Conservation (phyloP, 2,888 invertebrate genomes). For the Eubasilissa splendida region DNA sequence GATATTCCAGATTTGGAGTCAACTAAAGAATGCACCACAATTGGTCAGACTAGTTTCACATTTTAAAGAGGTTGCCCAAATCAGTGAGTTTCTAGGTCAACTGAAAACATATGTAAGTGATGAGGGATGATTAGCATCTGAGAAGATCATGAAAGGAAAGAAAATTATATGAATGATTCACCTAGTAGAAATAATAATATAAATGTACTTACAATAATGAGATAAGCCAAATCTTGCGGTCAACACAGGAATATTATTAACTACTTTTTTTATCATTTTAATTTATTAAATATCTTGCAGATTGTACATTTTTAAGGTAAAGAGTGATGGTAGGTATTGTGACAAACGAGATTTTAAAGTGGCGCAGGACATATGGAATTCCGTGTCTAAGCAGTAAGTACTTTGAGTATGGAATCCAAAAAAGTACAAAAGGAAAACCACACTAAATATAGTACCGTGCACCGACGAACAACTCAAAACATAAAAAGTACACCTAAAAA, state of each 20-base stretch:
- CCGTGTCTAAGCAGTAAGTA: not conserved
- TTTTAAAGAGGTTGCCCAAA: conserved; percentile 20
- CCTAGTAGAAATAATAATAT: not conserved
- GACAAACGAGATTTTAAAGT: conserved; percentile 22
- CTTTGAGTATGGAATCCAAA: conserved; percentile 37
- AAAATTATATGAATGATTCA: not conserved
- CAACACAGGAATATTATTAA: conserved; percentile 8
- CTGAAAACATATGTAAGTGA: conserved; percentile 1
- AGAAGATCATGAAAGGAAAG: not conserved
- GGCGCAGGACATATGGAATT: conserved; percentile 28
- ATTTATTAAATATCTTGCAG: not conserved
- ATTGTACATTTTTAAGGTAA: not conserved
- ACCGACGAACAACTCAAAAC: conserved; percentile 40
- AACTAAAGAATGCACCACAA: conserved; percentile 8
- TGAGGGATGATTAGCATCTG: conserved; percentile 14
- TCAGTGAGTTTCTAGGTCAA: conserved; percentile 27
- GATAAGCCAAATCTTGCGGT: not conserved
- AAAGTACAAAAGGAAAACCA: conserved; percentile 39
- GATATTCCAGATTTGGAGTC: conserved; percentile 3
- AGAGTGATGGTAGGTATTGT: not conserved
- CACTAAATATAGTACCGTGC: conserved; percentile 52
- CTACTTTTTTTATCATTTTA: not conserved
- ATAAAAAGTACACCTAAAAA: conserved; percentile 45
- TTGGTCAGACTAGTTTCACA: conserved; percentile 4
- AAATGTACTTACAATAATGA: not conserved